Conservation (phyloP, 2,888 invertebrate genomes). For the Marasmarcha lunaedactyla region DNA sequence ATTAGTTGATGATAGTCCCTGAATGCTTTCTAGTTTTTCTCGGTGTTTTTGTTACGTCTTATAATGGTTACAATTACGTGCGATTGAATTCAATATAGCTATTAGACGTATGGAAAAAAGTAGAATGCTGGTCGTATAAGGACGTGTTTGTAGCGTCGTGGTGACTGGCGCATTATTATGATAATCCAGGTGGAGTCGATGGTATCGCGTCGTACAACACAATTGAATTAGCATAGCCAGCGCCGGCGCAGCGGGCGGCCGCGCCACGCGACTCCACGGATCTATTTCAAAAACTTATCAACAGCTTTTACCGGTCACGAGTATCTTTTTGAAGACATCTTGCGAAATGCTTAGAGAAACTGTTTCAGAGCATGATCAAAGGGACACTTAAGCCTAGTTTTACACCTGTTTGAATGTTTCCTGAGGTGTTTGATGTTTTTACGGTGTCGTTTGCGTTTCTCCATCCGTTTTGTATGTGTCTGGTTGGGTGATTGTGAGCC, state of each 20-base stretch:
- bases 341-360: not conserved
- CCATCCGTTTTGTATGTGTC: not conserved
- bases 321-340: slow-evolving; percentile 3
- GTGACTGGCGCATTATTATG: slow-evolving; percentile 67
- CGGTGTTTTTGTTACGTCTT: slow-evolving; percentile 3
- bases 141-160: slow-evolving; percentile 24
- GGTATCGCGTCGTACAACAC: slow-evolving; percentile 52
- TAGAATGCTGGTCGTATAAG: too few relatives aligned
- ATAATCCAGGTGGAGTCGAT: slow-evolving; percentile 59
- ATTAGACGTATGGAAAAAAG: too few relatives aligned
- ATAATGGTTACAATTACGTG: slow-evolving; percentile 6
- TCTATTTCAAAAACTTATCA: slow-evolving; percentile 26
- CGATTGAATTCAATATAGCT: too few relatives aligned
- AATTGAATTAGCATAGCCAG: slow-evolving; percentile 68
- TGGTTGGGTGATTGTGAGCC: slow-evolving; percentile 23
- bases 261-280: slow-evolving; percentile 56
- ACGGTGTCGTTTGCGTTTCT: not conserved
- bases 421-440: too few relatives aligned
- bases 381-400: too few relatives aligned
- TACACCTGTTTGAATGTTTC: too few relatives aligned
- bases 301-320: slow-evolving; percentile 4
- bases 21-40: too few relatives aligned
- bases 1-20: too few relatives aligned
- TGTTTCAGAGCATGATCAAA: not conserved
- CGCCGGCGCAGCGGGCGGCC: slow-evolving; percentile 58